phyloP scores from a whole-genome alignment of 2,113 vertebrate genomes.

The Cyprinodon tularosa region DNA sequence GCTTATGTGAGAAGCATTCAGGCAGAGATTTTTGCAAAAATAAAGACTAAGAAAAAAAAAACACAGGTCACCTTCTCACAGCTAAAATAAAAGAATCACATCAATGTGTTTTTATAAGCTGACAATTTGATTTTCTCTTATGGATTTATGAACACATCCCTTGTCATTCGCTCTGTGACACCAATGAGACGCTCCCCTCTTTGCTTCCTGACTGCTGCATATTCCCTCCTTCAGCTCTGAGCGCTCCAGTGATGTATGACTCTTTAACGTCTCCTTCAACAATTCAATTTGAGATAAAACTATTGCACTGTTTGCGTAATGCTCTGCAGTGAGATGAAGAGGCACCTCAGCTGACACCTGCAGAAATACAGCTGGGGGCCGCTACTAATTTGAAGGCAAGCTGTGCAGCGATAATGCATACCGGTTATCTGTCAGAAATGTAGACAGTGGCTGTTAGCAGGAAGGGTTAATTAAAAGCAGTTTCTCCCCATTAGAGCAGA shows the following conservation, averaged over 20 bases:
- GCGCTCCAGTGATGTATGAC: constrained; percentile 73
- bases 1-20: neutral
- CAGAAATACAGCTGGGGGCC: constrained; percentile 59
- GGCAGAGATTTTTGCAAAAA: constrained; percentile 16
- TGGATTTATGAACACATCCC: constrained; percentile 67
- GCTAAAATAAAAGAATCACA: constrained; percentile 43
- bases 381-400: constrained; percentile 27
- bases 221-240: constrained; percentile 38
- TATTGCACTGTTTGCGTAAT: constrained; percentile 59
- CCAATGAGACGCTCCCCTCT: constrained; percentile 38
- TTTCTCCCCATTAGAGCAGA: constrained; percentile 58
- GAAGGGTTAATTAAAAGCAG: constrained; percentile 73
- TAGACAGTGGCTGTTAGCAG: constrained; percentile 51
- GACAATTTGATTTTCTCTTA: constrained; percentile 67
- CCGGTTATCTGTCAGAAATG: constrained; percentile 15
- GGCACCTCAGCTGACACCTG: constrained; percentile 68
- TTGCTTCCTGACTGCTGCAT: constrained; percentile 40
- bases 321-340: constrained; percentile 43
- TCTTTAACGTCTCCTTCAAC: constrained; percentile 75
- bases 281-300: constrained; percentile 79
- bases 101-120: constrained; percentile 61
- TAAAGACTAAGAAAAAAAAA: constrained; percentile 24
- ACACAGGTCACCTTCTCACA: constrained; percentile 64
- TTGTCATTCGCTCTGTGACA: constrained; percentile 49
- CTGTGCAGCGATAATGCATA: constrained; percentile 36